A percentile compares a stretch with the other conserved stretches of the same genome.
These are phyloP conservation scores for Drosophila barbarae DNA, from an alignment of 2,888 invertebrate genomes.

Conservation along the genomic window DNA sequence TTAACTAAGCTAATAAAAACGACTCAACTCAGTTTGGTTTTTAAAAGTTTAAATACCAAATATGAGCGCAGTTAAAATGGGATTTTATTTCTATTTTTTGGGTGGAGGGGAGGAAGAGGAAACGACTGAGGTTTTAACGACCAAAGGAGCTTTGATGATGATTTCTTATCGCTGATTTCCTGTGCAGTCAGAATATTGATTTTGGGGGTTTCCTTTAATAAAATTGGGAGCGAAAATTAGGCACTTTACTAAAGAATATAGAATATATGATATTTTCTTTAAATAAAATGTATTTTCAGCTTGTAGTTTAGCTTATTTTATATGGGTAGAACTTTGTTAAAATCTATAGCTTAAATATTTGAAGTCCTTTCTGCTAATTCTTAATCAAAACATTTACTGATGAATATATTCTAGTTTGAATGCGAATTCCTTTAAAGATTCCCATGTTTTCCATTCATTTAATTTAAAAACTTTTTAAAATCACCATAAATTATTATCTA, in stretches of 20 bases:
- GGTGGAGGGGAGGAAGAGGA: conserved; percentile 4
- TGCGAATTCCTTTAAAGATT: neutral
- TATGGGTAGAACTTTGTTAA: no score
- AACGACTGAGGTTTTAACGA: conserved; percentile 25
- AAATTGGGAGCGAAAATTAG: neutral
- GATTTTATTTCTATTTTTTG: conserved; percentile 18
- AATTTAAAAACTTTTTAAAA: no score
- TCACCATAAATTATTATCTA: neutral
- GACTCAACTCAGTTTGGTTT: conserved; percentile 14
- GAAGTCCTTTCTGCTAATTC: no score
- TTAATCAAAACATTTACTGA: neutral
- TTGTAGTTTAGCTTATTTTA: neutral
- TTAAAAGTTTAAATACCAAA: conserved; percentile 35
- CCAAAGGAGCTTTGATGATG: conserved; percentile 1
- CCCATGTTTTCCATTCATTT: neutral
- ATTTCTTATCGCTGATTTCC: conserved; percentile 19
- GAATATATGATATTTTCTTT: neutral
- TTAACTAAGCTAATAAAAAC: conserved; percentile 69
- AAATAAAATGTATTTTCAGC: no score
- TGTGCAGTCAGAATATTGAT: conserved; percentile 1
- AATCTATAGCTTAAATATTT: no score
- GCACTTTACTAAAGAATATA: neutral
- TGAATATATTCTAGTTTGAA: no score
- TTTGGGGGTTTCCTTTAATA: conserved; percentile 4
- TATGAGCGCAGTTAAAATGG: conserved; percentile 32